Base-by-base conservation (phyloP, 2,113 vertebrate species). In the Pygoscelis antarcticus region DNA sequence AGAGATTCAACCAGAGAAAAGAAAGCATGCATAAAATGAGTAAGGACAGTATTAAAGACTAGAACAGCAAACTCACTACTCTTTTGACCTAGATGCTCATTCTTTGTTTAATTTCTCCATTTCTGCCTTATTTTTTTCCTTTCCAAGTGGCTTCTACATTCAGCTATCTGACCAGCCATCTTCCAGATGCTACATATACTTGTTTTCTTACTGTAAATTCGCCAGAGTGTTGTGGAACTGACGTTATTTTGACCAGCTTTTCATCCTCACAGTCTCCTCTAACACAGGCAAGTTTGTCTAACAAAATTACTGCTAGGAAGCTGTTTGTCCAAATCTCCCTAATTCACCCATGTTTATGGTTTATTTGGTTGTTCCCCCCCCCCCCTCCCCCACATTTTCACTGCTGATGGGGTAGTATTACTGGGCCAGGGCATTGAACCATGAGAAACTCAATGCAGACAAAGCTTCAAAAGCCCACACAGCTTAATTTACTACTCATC, bases 341-440 rank as follows among this genome's bases (percentile, higher is more conserved):
- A 70, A 52, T 72, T 69, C 38, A 42, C 22, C 7, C 1, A 1
- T 40, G 9, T 34, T 55, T 65, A 44, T 11, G 16, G 11, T 40
- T 49, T 76, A 30, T 30, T 65, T 65, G 5, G 26, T 46, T 46
- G 32, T 13, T 60, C 9, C 19, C 46, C 19, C 16, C 8, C 11
- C 1, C 1, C 1, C 6, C 4, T 17, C 8, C n/a, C n/a, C n/a
- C n/a, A 2, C 13, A 7, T 72, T 77, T 72, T 71, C 47, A 34
- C 9, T 55, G 46, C 57, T 81, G n/a, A 27, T 32, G n/a, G 46
- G 22, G 36, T 26, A 49, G 23, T 61, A 6, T 40, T 77, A 25
- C 30, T 22, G 25, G 15, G 19, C 47, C 20, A 70, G 32, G 32
- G 47, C 26, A 81, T 2, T 42, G 69, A 89, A 88, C 34, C 58